Evolutionary conservation across 2,888 invertebrate species (phyloP).

Genomic region (Drosophila mayaguana): DNA sequence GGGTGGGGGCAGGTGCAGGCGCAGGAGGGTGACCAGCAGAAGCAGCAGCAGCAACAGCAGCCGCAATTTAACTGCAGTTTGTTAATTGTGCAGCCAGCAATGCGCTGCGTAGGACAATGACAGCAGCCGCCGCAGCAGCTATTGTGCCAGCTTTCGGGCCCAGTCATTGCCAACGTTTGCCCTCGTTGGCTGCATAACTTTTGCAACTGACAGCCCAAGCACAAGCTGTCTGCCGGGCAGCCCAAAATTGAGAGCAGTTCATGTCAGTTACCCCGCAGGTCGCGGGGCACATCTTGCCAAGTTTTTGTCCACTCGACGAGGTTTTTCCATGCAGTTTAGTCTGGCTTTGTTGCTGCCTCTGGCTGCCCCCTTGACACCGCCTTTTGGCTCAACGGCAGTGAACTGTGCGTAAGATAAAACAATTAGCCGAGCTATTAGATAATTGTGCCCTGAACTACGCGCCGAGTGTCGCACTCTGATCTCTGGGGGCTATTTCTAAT

Average conservation of each 20-base stretch:
- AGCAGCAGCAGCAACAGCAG: constrained; percentile 2
- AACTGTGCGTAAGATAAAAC: constrained; percentile 46
- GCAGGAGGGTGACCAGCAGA: background rate
- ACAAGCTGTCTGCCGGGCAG: constrained; percentile 8
- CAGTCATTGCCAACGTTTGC: constrained; percentile 50
- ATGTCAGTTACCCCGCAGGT: constrained; percentile 36
- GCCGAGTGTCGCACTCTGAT: constrained; percentile 28
- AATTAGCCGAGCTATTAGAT: constrained; percentile 53
- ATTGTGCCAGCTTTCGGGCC: constrained; percentile 39
- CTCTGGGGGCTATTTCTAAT: constrained; percentile 21
- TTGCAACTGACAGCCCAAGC: constrained; percentile 16
- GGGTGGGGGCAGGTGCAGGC: background rate
- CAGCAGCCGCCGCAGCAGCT: constrained; percentile 21
- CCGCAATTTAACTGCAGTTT: constrained; percentile 34
- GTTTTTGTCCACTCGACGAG: constrained; percentile 21
- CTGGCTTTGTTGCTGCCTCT: constrained; percentile 27
- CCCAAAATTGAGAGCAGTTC: constrained; percentile 51
- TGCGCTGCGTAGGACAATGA: constrained; percentile 54
- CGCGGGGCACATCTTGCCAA: constrained; percentile 22
- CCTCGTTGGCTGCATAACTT: constrained; percentile 33
- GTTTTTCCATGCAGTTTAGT: constrained; percentile 26
- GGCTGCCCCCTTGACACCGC: constrained; percentile 24
- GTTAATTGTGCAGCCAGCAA: constrained; percentile 40
- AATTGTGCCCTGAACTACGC: constrained; percentile 52
- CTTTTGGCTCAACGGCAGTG: constrained; percentile 68